A percentile compares a stretch with the other conserved stretches of the same genome.
Evolutionary conservation across 2,797 vertebrate species (phyloP).

Genomic region (Clarias fuscus): DNA sequence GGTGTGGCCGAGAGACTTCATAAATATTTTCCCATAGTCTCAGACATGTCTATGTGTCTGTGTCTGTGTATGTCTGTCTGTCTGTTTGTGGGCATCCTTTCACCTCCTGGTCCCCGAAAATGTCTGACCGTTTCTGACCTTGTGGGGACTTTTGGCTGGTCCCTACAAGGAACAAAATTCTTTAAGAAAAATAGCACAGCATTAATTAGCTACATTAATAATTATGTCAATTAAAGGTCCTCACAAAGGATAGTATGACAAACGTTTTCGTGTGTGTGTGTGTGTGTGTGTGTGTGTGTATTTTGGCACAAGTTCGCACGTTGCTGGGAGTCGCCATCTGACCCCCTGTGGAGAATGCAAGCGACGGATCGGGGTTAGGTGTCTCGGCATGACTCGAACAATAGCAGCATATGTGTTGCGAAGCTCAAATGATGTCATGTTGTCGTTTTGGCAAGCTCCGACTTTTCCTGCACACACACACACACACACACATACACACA

Average conservation of each 20-base stretch:
- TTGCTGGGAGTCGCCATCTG: constrained; percentile 38
- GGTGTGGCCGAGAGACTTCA: constrained; percentile 41
- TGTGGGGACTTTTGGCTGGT: not conserved
- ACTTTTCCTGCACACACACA: constrained; percentile 65
- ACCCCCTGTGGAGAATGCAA: constrained; percentile 40
- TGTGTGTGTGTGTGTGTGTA: constrained; percentile 17
- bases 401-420: constrained; percentile 62
- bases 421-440: constrained; percentile 68
- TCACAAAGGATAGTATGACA: not conserved
- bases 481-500: constrained; percentile 51
- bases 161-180: not conserved
- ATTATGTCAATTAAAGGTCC: constrained; percentile 22
- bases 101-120: not conserved
- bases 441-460: constrained; percentile 62
- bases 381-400: constrained; percentile 62
- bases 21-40: constrained; percentile 49
- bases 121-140: not conserved
- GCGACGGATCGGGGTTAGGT: constrained; percentile 66
- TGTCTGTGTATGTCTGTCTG: not conserved
- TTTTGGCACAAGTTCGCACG: constrained; percentile 34
- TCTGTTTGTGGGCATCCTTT: not conserved
- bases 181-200: not conserved
- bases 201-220: constrained; percentile 15
- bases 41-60: constrained; percentile 19
- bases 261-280: not conserved